Evolutionary conservation across 1,140 invertebrate species (phyloP).

Genomic region (Notospermus geniculatus): DNA sequence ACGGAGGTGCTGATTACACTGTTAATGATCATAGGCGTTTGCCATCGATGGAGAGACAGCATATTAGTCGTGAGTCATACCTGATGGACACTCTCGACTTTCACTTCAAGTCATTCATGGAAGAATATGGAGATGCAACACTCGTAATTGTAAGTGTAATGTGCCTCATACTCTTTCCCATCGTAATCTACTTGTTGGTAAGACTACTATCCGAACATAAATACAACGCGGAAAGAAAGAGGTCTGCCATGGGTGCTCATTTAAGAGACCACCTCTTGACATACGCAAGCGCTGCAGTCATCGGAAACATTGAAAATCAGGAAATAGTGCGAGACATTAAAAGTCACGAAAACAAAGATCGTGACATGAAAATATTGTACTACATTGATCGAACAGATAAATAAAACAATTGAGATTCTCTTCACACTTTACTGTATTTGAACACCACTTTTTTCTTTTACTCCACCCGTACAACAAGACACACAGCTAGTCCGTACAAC

Average conservation of each 20-base stretch:
- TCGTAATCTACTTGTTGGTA: neutral
- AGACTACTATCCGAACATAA: too few relatives aligned
- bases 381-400: neutral
- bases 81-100: neutral
- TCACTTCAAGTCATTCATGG: neutral
- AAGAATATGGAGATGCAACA: neutral
- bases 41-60: neutral
- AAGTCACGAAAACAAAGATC: neutral
- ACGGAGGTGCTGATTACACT: neutral
- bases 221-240: too few relatives aligned
- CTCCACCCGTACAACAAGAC: too few relatives aligned
- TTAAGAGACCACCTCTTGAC: too few relatives aligned
- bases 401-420: neutral
- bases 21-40: neutral
- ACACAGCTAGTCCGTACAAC: too few relatives aligned
- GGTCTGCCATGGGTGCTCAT: too few relatives aligned
- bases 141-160: neutral
- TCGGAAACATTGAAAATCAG: neutral
- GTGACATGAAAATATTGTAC: neutral
- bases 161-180: neutral
- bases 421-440: too few relatives aligned
- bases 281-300: neutral
- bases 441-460: too few relatives aligned
- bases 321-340: neutral
- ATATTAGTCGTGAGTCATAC: neutral